Evolutionary conservation across 2,888 invertebrate species (phyloP).

Genomic region (Antitype chi): DNA sequence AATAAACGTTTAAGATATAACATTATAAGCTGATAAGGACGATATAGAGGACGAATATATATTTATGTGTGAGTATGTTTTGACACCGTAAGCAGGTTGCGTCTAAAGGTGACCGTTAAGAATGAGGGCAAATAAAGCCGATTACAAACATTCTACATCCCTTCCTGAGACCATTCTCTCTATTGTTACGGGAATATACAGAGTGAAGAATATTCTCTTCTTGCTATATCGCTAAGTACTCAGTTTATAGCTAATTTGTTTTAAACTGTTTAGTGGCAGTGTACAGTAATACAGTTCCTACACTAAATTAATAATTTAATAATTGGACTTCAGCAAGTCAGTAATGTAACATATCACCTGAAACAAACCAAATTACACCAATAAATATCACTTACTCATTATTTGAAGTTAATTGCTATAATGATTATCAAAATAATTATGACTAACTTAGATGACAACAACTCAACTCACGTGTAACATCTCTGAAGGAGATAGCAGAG

Average conservation of each 20-base stretch:
- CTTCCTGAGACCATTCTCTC: constrained; percentile 75
- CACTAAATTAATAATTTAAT: background rate
- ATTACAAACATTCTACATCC: constrained; percentile 82
- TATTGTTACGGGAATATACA: constrained; percentile 73
- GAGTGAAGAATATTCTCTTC: constrained; percentile 52
- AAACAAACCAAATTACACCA: background rate
- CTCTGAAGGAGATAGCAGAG: background rate
- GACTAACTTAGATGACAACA: background rate
- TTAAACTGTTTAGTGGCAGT: background rate
- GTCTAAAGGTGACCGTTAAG: constrained; percentile 66
- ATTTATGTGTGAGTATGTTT: constrained; percentile 49
- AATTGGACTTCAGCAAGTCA: background rate
- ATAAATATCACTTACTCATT: background rate
- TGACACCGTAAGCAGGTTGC: constrained; percentile 53
- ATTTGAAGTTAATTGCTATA: background rate
- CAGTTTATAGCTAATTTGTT: background rate
- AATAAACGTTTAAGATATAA: constrained; percentile 30
- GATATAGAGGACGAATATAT: constrained; percentile 35
- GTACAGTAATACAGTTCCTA: background rate
- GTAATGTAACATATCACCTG: background rate
- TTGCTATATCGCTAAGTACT: background rate
- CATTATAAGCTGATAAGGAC: constrained; percentile 44
- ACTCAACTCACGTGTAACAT: background rate
- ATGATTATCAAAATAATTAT: background rate
- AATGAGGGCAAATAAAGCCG: constrained; percentile 81